phyloP scores from a whole-genome alignment of 1,140 invertebrate species.

The Saccostrea echinata region DNA sequence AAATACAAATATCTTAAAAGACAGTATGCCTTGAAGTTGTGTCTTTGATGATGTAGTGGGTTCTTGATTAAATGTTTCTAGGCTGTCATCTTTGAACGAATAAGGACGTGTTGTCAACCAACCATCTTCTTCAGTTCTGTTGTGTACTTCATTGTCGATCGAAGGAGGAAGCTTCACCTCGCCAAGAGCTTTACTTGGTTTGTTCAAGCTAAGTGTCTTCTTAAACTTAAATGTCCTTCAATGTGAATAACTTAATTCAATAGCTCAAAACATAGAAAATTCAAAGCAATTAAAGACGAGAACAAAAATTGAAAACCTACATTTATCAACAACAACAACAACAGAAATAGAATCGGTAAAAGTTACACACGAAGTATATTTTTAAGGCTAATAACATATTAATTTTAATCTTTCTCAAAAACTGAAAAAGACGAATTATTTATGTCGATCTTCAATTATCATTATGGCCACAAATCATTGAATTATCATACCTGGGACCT shows the following conservation, averaged over 20 bases:
- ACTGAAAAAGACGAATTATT: no score
- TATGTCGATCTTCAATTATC: no score
- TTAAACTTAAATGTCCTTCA: slow-evolving; percentile 24
- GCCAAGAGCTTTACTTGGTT: background rate
- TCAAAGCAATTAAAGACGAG: no score
- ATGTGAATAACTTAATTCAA: background rate
- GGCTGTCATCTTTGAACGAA: background rate
- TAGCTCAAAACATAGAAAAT: no score
- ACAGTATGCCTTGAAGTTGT: background rate
- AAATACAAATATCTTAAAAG: background rate
- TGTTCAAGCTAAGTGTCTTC: slow-evolving; percentile 8
- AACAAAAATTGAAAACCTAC: no score
- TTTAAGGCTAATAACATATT: no score
- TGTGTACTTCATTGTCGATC: background rate
- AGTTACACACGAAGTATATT: no score
- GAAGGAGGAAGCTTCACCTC: background rate
- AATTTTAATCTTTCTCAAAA: no score
- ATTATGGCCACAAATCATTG: no score
- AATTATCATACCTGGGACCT: background rate
- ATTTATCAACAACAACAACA: no score
- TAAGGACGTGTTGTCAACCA: slow-evolving; percentile 43
- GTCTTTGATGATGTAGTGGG: background rate
- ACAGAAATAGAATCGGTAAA: no score
- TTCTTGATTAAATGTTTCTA: background rate
- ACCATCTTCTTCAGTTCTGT: slow-evolving; percentile 14